Conservation (phyloP, 2,888 invertebrate genomes). For the Epiblema foenella region DNA sequence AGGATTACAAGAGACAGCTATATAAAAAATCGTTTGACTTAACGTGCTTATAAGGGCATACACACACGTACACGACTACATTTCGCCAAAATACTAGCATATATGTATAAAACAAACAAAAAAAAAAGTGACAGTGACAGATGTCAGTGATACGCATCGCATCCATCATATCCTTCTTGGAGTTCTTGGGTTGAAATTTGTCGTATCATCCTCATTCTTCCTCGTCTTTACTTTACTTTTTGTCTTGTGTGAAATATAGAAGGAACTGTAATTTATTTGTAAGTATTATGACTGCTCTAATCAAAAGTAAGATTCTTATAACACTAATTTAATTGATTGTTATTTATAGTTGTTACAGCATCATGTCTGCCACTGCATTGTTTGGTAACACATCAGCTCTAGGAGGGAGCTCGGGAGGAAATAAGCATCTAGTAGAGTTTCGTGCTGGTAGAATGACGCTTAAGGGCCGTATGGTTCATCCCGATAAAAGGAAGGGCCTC, state of each 20-base stretch:
- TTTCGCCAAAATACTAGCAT: constrained; percentile 21
- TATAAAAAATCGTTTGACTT: no score
- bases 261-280: constrained; percentile 10
- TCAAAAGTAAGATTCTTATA: neutral
- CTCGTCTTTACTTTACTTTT: constrained; percentile 8
- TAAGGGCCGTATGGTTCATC: constrained; percentile 96
- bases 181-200: constrained; percentile 28
- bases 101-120: neutral
- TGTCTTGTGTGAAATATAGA: neutral
- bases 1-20: no score
- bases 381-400: constrained; percentile 91
- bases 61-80: neutral
- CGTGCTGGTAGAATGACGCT: constrained; percentile 98
- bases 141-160: constrained; percentile 2
- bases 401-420: constrained; percentile 92
- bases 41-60: no score
- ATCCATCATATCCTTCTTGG: no score
- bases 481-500: constrained; percentile 97
- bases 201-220: constrained; percentile 44
- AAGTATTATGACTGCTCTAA: constrained; percentile 3
- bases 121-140: constrained; percentile 2
- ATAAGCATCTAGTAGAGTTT: constrained; percentile 96
- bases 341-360: constrained; percentile 44
- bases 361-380: constrained; percentile 88
- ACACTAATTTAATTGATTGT: neutral